phyloP scores from a whole-genome alignment of 2,888 invertebrate species.

The Tortrix viridana region DNA sequence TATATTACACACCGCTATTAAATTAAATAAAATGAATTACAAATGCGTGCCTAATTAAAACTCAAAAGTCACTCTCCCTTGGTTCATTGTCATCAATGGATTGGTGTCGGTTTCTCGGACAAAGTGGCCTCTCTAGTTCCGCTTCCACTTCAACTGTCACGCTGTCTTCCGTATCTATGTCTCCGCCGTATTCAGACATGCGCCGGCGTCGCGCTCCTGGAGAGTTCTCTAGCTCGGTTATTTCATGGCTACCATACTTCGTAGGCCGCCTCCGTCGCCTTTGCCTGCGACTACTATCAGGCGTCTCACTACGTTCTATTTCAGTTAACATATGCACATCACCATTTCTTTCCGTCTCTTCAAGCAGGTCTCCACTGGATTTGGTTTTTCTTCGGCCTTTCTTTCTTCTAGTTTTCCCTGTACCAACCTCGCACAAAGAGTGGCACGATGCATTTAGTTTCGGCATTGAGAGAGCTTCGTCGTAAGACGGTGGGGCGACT shows the following conservation, averaged over 20 bases:
- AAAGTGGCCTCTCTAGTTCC: conserved; percentile 62
- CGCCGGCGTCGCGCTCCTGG: conserved; percentile 73
- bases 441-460: conserved; percentile 86
- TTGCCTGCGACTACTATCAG: conserved; percentile 52
- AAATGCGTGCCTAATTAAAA: neutral
- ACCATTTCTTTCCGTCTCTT: conserved; percentile 75
- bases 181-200: conserved; percentile 64
- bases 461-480: conserved; percentile 90
- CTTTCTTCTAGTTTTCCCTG: conserved; percentile 69
- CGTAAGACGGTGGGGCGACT: conserved; percentile 89
- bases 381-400: conserved; percentile 78
- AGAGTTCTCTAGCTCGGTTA: conserved; percentile 73
- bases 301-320: conserved; percentile 60
- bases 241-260: conserved; percentile 76
- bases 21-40: neutral
- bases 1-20: neutral
- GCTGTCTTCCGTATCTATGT: conserved; percentile 49
- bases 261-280: conserved; percentile 59
- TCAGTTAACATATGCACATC: conserved; percentile 65
- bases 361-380: conserved; percentile 78
- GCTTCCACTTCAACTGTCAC: conserved; percentile 67
- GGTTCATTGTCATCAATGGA: conserved; percentile 72
- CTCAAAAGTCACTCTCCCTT: conserved; percentile 75
- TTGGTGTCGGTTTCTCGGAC: conserved; percentile 63
- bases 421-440: conserved; percentile 77